Evolutionary conservation across 2,888 invertebrate species (phyloP), one percentile per base, ranked within the genome.

Genomic region (Drosophila kokeensis): DNA sequence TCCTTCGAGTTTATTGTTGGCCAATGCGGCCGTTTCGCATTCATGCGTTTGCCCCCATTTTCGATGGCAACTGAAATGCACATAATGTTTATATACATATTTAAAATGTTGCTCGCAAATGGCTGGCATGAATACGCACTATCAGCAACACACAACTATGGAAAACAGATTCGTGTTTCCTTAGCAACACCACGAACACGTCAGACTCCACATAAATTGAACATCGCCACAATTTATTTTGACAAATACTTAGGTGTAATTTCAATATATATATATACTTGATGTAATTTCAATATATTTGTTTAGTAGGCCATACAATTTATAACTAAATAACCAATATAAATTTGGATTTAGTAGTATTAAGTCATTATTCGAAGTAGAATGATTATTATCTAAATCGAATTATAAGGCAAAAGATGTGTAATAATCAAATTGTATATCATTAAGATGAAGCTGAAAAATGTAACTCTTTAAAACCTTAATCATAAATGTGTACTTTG

Each of bases 11-110:
- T 29, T 36, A 18, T 36, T 53, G 21, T 55, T 54, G 50, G 62
- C 49, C 61, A 73, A 65, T 24, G 53, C 10, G 49, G 65, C 42
- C 52, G 42, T 36, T 66, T 55, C 54, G 53, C 49, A 58, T 57
- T 77, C 60, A 53, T 72, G 57, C 24, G 15, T 21, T 60, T 71
- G 48, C 63, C 13, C 45, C 21, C 52, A 55, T 58, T 78, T 50
- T 38, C 57, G 40, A 60, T 21, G 32, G 24, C 78, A 73, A 66
- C 50, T 62, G 54, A 63, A 73, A 61, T 70, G 70, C 70, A 67
- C 60, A 68, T 69, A 66, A 54, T 69, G 69, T 73, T 83, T 77
- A 74, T 82, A 82, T 77, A 74, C 79, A 82, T 87, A 76, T 87
- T 82, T 85, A 70, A 85, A 82, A 85, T 73, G 69, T 74, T 63